phyloP scores from a whole-genome alignment of 2,888 invertebrate species.

The Andricus quercusramuli region DNA sequence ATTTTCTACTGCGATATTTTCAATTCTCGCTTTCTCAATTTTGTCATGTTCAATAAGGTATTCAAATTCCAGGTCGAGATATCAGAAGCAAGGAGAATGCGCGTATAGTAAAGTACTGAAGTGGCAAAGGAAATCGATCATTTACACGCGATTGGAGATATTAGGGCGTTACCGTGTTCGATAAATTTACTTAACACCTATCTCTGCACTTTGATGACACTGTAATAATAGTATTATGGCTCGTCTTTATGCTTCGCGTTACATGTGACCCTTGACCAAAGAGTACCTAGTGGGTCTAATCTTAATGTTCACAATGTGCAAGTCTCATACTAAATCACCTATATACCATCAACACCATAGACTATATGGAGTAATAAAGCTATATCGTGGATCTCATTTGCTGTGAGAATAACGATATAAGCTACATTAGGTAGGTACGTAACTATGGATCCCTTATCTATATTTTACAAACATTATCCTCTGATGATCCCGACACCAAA shows the following conservation, averaged over 20 bases:
- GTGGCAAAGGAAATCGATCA: constrained; percentile 30
- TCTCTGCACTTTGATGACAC: constrained; percentile 25
- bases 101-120: neutral
- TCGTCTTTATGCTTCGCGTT: constrained; percentile 14
- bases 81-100: neutral
- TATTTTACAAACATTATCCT: neutral
- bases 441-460: constrained; percentile 10
- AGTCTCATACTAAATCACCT: neutral
- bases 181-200: constrained; percentile 47
- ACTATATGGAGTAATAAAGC: neutral
- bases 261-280: constrained; percentile 40
- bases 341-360: neutral
- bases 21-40: neutral
- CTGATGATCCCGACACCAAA: neutral
- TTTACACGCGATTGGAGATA: constrained; percentile 26
- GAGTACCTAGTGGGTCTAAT: constrained; percentile 6
- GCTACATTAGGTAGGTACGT: neutral
- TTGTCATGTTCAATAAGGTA: constrained; percentile 9
- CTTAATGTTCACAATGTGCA: neutral
- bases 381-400: neutral
- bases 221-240: constrained; percentile 30
- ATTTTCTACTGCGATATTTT: neutral
- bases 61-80: constrained; percentile 1
- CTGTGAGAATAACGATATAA: constrained; percentile 3
- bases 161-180: constrained; percentile 11